phyloP scores from a whole-genome alignment of 2,888 invertebrate genomes.

The Trissolcus japonicus region DNA sequence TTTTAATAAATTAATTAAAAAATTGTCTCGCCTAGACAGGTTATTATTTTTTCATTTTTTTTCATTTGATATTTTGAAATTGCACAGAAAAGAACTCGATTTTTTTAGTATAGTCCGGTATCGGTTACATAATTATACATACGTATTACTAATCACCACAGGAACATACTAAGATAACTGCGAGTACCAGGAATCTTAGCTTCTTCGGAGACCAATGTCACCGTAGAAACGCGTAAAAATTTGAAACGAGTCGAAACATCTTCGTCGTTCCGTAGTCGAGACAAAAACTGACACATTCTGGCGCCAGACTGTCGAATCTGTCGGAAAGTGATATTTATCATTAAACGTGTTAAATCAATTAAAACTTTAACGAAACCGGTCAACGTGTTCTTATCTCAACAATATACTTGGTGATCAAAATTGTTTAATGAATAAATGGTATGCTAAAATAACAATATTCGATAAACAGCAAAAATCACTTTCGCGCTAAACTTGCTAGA shows the following conservation, averaged over 20 bases:
- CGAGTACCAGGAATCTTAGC: not conserved
- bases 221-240: no score
- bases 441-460: slow-evolving; percentile 41
- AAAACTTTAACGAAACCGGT: slow-evolving; percentile 63
- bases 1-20: no score
- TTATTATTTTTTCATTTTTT: no score
- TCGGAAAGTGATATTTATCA: slow-evolving; percentile 59
- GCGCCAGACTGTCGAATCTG: slow-evolving; percentile 62
- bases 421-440: slow-evolving; percentile 53
- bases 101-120: no score
- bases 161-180: no score
- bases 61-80: no score
- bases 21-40: no score
- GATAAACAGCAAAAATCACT: slow-evolving; percentile 6
- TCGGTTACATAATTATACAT: no score
- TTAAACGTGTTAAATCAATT: slow-evolving; percentile 65
- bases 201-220: not conserved
- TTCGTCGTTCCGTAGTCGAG: slow-evolving; percentile 53
- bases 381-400: slow-evolving; percentile 62
- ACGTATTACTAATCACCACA: no score
- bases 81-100: no score
- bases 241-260: slow-evolving; percentile 51
- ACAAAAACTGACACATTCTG: slow-evolving; percentile 62
- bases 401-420: slow-evolving; percentile 57
- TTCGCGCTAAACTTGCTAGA: slow-evolving; percentile 3